Base-by-base conservation (phyloP, 1,140 invertebrate genomes). In the Drosophila guanche region DNA sequence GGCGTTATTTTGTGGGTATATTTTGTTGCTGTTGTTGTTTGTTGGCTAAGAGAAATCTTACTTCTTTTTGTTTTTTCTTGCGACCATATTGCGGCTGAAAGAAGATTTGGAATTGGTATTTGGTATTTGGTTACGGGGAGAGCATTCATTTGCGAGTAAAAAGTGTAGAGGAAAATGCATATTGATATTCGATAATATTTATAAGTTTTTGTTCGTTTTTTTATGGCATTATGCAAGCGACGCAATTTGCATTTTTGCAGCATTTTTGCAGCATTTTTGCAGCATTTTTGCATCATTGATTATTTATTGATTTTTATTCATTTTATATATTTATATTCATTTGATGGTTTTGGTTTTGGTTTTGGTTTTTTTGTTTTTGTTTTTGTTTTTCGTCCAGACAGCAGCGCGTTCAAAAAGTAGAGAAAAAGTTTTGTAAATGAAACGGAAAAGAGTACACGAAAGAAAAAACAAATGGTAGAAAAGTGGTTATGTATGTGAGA, bases 31-130 rank as follows among this genome's bases (percentile, higher is more conserved):
- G 70, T 59, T 52, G 20, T 27, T 59, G 57, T 45, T 65, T 51
- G 42, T 41, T 41, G 53, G 53, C 77, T 81, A 66, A 75, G 75
- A 61, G 92, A 93, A 92, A 92, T 96, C 96, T 97, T 97, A 97
- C 96, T 97, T 97, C 96, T 96, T 97, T 97, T 96, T 97, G 96
- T 95, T 97, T 96, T 96, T 96, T 97, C 95, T 96, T 96, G 95
- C 95, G 95, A 95, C 96, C 96, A 95, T 95, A 96, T 91, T 91
- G 90, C 89, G 90, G 90, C 90, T 91, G 90, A 91, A 91, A 91
- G 90, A 91, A 89, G 81, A 90, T 91, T 91, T 91, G 68, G 67
- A 74, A 80, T 85, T 80, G 76, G 80, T 59, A 59, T 86, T 80
- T 80, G 76, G 63, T 85, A 20, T 20, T 20, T 80, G 76, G 63